phyloP scores from a whole-genome alignment of 1,140 invertebrate genomes.

The Aphis craccivora region DNA sequence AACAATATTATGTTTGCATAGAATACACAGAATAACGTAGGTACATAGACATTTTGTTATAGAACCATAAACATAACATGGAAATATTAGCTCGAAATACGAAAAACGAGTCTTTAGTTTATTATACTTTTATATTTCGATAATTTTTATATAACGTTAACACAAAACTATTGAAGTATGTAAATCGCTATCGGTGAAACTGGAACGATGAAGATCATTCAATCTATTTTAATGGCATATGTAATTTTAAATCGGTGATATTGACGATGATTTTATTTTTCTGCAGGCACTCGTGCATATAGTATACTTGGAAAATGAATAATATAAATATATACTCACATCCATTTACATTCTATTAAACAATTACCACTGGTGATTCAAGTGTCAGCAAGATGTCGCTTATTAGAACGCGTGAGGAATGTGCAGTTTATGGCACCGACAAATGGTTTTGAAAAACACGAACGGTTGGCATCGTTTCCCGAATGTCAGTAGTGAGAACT shows the following conservation, averaged over 20 bases:
- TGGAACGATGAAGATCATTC: not conserved
- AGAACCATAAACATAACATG: not conserved
- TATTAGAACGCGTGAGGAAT: not conserved
- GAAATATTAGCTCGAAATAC: not conserved
- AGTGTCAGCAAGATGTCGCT: not conserved
- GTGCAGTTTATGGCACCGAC: not conserved
- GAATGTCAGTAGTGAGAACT: not conserved
- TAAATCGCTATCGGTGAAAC: not conserved
- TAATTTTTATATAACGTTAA: not conserved
- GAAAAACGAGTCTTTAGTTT: not conserved
- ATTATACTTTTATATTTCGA: not conserved
- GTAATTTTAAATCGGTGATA: not conserved
- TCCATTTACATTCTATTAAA: not conserved
- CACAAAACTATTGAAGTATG: not conserved
- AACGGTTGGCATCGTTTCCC: slow-evolving; percentile 7
- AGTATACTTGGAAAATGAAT: not conserved
- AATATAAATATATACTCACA: not conserved
- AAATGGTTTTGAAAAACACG: not conserved
- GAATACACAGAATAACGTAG: not conserved
- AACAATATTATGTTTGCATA: not conserved
- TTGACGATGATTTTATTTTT: not conserved
- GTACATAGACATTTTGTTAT: not conserved
- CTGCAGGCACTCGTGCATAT: not conserved
- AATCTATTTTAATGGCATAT: not conserved
- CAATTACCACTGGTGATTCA: not conserved